A percentile compares a stretch with the other conserved stretches of the same genome.
phyloP scores from a whole-genome alignment of 1,140 invertebrate genomes.

The Aphaenogaster ashmeadi region DNA sequence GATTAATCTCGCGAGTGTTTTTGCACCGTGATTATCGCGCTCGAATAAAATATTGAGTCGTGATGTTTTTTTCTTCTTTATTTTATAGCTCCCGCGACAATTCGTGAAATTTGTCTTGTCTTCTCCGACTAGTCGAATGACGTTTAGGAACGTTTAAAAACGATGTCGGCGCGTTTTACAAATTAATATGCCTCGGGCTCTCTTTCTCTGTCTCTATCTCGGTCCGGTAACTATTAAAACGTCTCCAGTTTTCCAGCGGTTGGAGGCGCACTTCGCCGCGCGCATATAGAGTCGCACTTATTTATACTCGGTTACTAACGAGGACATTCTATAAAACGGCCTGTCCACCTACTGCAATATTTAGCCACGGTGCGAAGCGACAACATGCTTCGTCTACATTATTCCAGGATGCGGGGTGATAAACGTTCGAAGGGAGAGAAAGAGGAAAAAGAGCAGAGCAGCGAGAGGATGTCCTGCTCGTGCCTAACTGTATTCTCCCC shows the following conservation, averaged over 20 bases:
- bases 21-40: not conserved
- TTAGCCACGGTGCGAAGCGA: not conserved
- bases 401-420: not conserved
- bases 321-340: constrained; percentile 19
- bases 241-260: not conserved
- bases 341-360: not conserved
- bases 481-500: constrained; percentile 37
- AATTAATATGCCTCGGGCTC: constrained; percentile 24
- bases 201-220: not conserved
- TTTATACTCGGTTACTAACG: constrained; percentile 32
- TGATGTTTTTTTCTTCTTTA: not conserved
- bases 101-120: not conserved
- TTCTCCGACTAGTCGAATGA: no score
- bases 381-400: constrained; percentile 12
- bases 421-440: not conserved
- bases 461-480: constrained; percentile 5
- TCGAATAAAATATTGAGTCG: constrained; percentile 18
- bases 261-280: not conserved
- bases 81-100: not conserved
- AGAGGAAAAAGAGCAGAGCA: not conserved
- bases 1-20: constrained; percentile 48
- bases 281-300: constrained; percentile 2
- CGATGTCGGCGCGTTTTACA: constrained; percentile 24
- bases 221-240: not conserved
- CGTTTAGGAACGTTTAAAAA: not conserved